These are phyloP conservation scores for Cavia porcellus DNA, from an alignment of 2,113 vertebrate genomes.

Conservation along the genomic window DNA sequence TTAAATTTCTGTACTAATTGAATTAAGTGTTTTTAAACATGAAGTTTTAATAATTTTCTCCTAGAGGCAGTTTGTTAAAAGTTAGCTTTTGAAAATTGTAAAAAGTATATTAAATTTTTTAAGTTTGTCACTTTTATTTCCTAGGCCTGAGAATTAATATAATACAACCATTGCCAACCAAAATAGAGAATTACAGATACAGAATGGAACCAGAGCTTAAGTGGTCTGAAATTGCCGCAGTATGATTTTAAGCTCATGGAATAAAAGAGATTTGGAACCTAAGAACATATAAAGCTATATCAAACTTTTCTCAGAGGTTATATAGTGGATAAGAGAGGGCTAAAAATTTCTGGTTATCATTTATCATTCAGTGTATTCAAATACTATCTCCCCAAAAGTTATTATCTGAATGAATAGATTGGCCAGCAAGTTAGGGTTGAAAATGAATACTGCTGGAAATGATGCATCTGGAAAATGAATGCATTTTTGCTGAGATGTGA, in stretches of 20 bases:
- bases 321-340: background rate
- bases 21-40: slow-evolving; percentile 39
- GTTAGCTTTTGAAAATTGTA: slow-evolving; percentile 34
- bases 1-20: background rate
- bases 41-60: slow-evolving; percentile 15
- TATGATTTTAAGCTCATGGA: slow-evolving; percentile 64
- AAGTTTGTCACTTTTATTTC: slow-evolving; percentile 57
- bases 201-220: slow-evolving; percentile 39
- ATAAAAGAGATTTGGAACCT: slow-evolving; percentile 59
- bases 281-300: slow-evolving; percentile 67
- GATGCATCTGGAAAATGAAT: slow-evolving; percentile 78
- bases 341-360: background rate
- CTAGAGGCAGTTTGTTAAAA: background rate
- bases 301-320: slow-evolving; percentile 69
- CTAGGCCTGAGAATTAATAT: slow-evolving; percentile 38
- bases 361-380: slow-evolving; percentile 9
- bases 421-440: slow-evolving; percentile 58
- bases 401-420: slow-evolving; percentile 43
- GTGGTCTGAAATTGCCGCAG: slow-evolving; percentile 47
- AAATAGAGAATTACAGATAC: background rate
- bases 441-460: slow-evolving; percentile 75
- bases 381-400: slow-evolving; percentile 26
- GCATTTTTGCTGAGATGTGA: slow-evolving; percentile 61
- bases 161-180: background rate
- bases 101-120: background rate